Conservation (phyloP, 2,113 vertebrate species). For the Phoenicopterus ruber region DNA sequence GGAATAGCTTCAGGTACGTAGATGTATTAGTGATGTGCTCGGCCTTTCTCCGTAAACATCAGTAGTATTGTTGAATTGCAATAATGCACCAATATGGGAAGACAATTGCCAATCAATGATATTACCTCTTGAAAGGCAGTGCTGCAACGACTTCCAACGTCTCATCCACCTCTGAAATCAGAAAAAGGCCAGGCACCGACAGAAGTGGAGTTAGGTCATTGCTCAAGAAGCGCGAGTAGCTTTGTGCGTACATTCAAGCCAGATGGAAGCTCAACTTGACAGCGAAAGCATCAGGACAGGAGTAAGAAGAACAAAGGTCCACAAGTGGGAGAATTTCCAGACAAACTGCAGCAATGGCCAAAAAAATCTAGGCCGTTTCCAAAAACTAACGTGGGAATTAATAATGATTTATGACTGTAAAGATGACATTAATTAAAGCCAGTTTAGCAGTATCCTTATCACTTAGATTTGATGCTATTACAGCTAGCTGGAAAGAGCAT, state of each 20-base stretch:
- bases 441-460: constrained; percentile 67
- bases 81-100: not conserved
- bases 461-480: constrained; percentile 63
- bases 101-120: not conserved
- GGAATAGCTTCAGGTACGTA: not conserved
- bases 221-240: not conserved
- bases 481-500: constrained; percentile 40
- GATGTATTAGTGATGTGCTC: not conserved
- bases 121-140: not conserved
- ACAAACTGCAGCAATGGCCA: constrained; percentile 19
- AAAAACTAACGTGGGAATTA: constrained; percentile 63
- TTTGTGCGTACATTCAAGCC: not conserved
- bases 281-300: not conserved
- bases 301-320: not conserved
- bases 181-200: not conserved
- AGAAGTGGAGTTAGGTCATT: not conserved
- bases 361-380: constrained; percentile 57
- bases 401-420: constrained; percentile 67
- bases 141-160: not conserved
- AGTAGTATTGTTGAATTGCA: not conserved
- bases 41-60: not conserved
- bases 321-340: constrained; percentile 30
- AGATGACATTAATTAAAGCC: constrained; percentile 67
- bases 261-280: constrained; percentile 39
- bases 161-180: not conserved